These are phyloP conservation scores for Sisor rabdophorus DNA, from an alignment of 2,113 vertebrate genomes.

Conservation along the genomic window DNA sequence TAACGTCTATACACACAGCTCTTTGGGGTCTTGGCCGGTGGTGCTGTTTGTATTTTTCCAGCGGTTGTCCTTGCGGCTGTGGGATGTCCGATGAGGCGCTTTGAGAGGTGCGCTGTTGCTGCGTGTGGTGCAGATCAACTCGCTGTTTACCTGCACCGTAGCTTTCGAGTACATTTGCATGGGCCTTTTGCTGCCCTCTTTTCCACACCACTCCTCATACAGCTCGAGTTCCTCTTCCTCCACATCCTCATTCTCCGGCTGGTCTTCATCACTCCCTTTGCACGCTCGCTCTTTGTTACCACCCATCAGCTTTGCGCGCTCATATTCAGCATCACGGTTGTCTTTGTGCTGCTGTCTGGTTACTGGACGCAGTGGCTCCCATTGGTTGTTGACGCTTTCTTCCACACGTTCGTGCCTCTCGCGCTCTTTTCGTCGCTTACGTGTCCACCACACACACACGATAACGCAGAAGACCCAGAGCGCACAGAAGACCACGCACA, in stretches of 20 bases:
- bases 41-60: conserved; percentile 77
- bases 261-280: conserved; percentile 68
- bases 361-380: conserved; percentile 86
- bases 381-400: conserved; percentile 88
- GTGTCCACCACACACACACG: conserved; percentile 91
- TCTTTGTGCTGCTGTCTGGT: conserved; percentile 69
- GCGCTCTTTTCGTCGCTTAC: conserved; percentile 93
- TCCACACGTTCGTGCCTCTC: conserved; percentile 76
- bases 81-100: conserved; percentile 77
- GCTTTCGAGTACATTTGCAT: conserved; percentile 78
- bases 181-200: conserved; percentile 80
- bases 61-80: conserved; percentile 90
- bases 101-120: conserved; percentile 72
- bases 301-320: conserved; percentile 89
- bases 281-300: conserved; percentile 78
- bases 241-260: conserved; percentile 73
- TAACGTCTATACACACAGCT: conserved; percentile 66
- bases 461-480: conserved; percentile 86
- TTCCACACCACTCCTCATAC: conserved; percentile 50
- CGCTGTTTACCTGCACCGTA: conserved; percentile 74
- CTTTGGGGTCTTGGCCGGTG: conserved; percentile 72
- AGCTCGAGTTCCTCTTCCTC: conserved; percentile 68
- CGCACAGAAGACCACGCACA: conserved; percentile 78
- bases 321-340: conserved; percentile 82
- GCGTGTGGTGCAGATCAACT: conserved; percentile 72